Percentiles rank a stretch among this genome's conserved stretches.
These are phyloP conservation scores for Pangasianodon hypophthalmus DNA, from an alignment of 2,113 vertebrate species.

Conservation along the genomic window DNA sequence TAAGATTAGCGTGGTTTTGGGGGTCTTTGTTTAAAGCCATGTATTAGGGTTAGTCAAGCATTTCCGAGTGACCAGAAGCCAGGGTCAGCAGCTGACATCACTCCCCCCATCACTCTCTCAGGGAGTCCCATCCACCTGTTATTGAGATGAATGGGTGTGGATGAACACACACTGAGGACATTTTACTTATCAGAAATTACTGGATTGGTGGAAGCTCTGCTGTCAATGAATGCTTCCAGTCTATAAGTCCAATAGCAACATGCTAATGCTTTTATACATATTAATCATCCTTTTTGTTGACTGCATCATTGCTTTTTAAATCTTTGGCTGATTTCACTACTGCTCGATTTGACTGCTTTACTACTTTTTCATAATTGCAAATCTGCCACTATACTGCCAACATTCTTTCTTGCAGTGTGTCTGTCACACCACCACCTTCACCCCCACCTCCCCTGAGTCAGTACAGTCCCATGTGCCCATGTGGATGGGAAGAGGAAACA, in stretches of 20 bases:
- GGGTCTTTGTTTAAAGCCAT: constrained; percentile 69
- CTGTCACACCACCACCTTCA: not conserved
- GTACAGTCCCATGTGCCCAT: constrained; percentile 10
- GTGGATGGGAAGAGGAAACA: constrained; percentile 50
- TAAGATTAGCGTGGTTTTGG: constrained; percentile 61
- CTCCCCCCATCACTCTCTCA: constrained; percentile 39
- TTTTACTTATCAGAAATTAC: not conserved
- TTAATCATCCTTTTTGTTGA: not conserved
- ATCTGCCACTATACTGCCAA: not conserved
- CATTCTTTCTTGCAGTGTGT: not conserved
- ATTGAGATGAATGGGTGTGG: constrained; percentile 13
- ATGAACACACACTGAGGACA: constrained; percentile 33
- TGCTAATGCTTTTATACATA: not conserved
- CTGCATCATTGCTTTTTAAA: not conserved
- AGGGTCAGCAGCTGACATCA: constrained; percentile 76
- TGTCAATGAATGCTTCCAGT: not conserved
- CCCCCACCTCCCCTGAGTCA: constrained; percentile 9
- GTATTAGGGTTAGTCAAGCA: constrained; percentile 67
- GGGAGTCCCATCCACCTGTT: constrained; percentile 28
- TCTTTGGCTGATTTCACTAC: not conserved
- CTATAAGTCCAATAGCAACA: not conserved
- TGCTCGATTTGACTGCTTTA: not conserved
- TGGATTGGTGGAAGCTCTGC: not conserved
- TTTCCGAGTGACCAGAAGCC: constrained; percentile 72
- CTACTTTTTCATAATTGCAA: not conserved